phyloP scores from a whole-genome alignment of 2,113 vertebrate species.

The Entosphenus tridentatus region DNA sequence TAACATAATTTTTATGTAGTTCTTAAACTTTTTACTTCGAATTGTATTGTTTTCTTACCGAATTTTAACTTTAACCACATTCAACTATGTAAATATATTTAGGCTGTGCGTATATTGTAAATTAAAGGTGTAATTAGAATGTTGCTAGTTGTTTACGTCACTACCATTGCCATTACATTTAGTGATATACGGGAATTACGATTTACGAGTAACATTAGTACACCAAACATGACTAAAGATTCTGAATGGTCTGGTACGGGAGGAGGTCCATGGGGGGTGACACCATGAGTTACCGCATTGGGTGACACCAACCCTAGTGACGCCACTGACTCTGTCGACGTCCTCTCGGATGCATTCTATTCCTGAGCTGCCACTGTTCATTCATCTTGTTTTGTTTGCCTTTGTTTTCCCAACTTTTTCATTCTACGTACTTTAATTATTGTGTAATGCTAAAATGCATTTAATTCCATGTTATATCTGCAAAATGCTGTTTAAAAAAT shows the following conservation, averaged over 20 bases:
- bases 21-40: constrained; percentile 1
- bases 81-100: neutral
- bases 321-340: neutral
- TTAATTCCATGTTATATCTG: no score
- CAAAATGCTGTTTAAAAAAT: no score
- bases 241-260: neutral
- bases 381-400: no score
- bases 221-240: neutral
- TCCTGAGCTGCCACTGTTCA: no score
- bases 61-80: constrained; percentile 1
- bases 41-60: neutral
- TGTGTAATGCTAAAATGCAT: no score
- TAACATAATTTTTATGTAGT: neutral
- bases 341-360: no score
- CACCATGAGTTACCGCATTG: neutral
- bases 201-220: constrained; percentile 5
- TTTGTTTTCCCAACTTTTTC: no score
- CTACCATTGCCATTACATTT: constrained; percentile 3
- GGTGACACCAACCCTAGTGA: constrained; percentile 2
- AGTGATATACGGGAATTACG: neutral
- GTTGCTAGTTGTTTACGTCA: neutral
- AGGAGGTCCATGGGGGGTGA: constrained; percentile 1
- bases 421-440: no score
- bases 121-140: neutral
- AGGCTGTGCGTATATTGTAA: neutral